Evolutionary conservation across 2,113 vertebrate genomes (phyloP).

Genomic region (Cathartes aura): DNA sequence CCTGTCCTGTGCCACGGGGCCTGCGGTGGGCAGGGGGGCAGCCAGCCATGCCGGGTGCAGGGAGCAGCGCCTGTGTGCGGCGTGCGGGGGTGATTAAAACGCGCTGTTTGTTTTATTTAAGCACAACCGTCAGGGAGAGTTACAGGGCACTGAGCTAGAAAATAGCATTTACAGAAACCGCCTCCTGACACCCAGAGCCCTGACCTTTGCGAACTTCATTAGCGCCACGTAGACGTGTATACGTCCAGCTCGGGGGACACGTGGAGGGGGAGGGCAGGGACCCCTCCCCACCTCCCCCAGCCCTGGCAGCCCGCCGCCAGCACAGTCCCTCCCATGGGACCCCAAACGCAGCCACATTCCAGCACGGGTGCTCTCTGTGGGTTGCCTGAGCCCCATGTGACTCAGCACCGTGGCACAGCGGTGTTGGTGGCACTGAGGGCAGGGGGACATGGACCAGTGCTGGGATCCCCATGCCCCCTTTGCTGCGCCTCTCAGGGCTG

Average conservation of each 20-base stretch:
- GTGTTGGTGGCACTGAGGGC: background rate
- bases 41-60: rapidly evolving
- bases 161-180: constrained; percentile 81
- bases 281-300: background rate
- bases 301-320: background rate
- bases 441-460: rapidly evolving
- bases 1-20: rapidly evolving
- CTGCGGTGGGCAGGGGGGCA: no score
- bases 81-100: constrained; percentile 68
- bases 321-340: background rate
- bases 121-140: constrained; percentile 65
- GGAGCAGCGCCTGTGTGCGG: background rate
- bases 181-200: constrained; percentile 51
- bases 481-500: background rate
- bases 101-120: constrained; percentile 71
- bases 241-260: rapidly evolving
- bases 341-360: rapidly evolving
- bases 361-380: rapidly evolving
- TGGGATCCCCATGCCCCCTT: rapidly evolving
- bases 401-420: background rate
- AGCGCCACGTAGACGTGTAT: background rate
- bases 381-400: rapidly evolving
- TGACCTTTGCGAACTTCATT: constrained; percentile 75
- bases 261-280: background rate
- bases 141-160: constrained; percentile 83